Conservation (phyloP, 2,888 invertebrate genomes). For the Hemistola chrysoprasaria region DNA sequence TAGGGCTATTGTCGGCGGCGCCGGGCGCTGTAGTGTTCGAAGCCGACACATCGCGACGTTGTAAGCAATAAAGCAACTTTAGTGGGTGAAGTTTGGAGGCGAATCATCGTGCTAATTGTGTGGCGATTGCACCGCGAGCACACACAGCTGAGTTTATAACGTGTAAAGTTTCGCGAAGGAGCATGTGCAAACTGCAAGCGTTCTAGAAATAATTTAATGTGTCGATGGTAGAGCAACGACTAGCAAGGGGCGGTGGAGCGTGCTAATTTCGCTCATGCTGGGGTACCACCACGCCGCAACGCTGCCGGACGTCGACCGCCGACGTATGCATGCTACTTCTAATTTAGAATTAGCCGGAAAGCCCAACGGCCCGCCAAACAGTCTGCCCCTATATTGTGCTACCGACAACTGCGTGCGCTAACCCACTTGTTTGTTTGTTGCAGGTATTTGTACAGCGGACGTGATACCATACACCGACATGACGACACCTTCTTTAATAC, state of each 20-base stretch:
- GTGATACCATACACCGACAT: slow-evolving; percentile 11
- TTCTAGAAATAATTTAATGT: slow-evolving; percentile 60
- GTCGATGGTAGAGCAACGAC: slow-evolving; percentile 42
- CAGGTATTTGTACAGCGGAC: slow-evolving; percentile 41
- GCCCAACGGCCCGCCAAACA: slow-evolving; percentile 54
- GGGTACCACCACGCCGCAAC: slow-evolving; percentile 7
- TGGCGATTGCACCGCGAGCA: slow-evolving; percentile 35
- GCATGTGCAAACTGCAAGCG: slow-evolving; percentile 55
- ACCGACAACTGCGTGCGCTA: slow-evolving; percentile 23
- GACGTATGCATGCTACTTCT: slow-evolving; percentile 43
- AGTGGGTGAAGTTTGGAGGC: slow-evolving; percentile 28
- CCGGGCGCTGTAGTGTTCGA: slow-evolving; percentile 13
- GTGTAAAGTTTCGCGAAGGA: slow-evolving; percentile 40
- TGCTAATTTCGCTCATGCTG: slow-evolving; percentile 33
- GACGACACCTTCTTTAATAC: neutral
- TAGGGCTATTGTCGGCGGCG: slow-evolving; percentile 42
- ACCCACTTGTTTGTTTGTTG: slow-evolving; percentile 33
- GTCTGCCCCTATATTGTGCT: slow-evolving; percentile 43
- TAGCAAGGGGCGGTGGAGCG: slow-evolving; percentile 23
- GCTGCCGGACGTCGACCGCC: slow-evolving; percentile 24
- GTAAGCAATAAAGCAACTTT: slow-evolving; percentile 24
- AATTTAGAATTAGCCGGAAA: slow-evolving; percentile 51
- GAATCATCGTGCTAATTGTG: slow-evolving; percentile 42
- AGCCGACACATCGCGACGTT: slow-evolving; percentile 2
- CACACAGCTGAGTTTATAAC: slow-evolving; percentile 38